Evolutionary conservation across 1,140 invertebrate genomes (phyloP).

Genomic region (Antheraea pernyi): DNA sequence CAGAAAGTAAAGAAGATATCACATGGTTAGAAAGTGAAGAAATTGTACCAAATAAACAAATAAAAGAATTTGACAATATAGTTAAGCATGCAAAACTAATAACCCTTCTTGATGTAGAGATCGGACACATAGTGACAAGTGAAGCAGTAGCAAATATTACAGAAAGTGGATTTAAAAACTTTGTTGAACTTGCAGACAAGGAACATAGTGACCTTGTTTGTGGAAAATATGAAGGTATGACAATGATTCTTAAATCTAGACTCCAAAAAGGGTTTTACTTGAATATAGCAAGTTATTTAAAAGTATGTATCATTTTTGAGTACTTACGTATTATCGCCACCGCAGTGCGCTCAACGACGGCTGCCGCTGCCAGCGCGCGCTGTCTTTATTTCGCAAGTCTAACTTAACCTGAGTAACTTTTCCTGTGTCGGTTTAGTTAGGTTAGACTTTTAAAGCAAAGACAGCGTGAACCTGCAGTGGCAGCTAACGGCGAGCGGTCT

Average conservation of each 20-base stretch:
- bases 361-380: too few relatives aligned
- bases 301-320: too few relatives aligned
- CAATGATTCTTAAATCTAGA: background rate
- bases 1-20: constrained; percentile 36
- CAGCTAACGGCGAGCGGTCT: too few relatives aligned
- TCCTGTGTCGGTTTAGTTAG: too few relatives aligned
- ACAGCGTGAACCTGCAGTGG: too few relatives aligned
- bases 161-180: constrained; percentile 34
- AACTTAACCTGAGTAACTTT: too few relatives aligned
- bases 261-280: too few relatives aligned
- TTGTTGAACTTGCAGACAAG: constrained; percentile 81
- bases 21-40: constrained; percentile 62
- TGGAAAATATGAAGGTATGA: constrained; percentile 87
- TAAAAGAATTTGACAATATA: constrained; percentile 51
- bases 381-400: too few relatives aligned
- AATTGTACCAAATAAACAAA: constrained; percentile 48
- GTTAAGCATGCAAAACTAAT: constrained; percentile 63
- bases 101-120: constrained; percentile 64
- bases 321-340: too few relatives aligned
- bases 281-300: too few relatives aligned
- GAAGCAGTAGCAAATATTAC: constrained; percentile 59
- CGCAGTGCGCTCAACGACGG: too few relatives aligned
- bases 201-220: constrained; percentile 86
- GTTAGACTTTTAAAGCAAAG: too few relatives aligned
- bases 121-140: constrained; percentile 74